These are phyloP conservation scores for Epicauta chinensis DNA, from an alignment of 1,140 invertebrate genomes.

Conservation along the genomic window DNA sequence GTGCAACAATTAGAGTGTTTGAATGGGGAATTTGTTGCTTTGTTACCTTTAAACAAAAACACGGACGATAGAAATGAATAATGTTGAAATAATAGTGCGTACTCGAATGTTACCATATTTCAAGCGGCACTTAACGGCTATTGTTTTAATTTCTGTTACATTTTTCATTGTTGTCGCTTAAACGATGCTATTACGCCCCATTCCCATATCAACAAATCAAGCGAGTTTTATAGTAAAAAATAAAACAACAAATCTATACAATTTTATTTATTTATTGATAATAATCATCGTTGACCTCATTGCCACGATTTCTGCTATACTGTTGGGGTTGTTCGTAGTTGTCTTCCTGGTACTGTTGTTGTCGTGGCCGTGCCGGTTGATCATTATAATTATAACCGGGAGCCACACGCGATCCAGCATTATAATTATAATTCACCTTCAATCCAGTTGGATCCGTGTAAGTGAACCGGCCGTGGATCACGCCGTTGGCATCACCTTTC, in stretches of 20 bases:
- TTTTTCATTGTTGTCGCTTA: background rate
- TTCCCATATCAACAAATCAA: too few species aligned
- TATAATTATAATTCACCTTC: constrained; percentile 41
- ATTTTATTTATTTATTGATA: too few species aligned
- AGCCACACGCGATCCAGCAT: constrained; percentile 33
- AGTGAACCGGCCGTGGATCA: constrained; percentile 36
- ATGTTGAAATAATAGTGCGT: constrained; percentile 16
- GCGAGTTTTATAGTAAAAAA: background rate
- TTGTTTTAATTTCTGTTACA: constrained; percentile 14
- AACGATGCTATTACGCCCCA: too few species aligned
- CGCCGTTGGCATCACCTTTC: constrained; percentile 34
- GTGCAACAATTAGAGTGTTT: too few species aligned
- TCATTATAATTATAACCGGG: constrained; percentile 30
- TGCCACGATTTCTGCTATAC: background rate
- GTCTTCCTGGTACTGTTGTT: background rate
- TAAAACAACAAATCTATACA: background rate
- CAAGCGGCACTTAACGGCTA: constrained; percentile 2
- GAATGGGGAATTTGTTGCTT: constrained; percentile 20
- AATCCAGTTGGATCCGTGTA: constrained; percentile 41
- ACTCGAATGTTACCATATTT: constrained; percentile 22
- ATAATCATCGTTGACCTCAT: constrained; percentile 8
- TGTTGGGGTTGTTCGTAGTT: background rate
- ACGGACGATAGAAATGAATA: too few species aligned
- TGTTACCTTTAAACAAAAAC: constrained; percentile 31
- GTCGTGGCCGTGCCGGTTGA: background rate